Percentiles rank a stretch among this genome's conserved stretches.
These are phyloP conservation scores for Turnix velox DNA, from an alignment of 2,113 vertebrate genomes.

Conservation along the genomic window DNA sequence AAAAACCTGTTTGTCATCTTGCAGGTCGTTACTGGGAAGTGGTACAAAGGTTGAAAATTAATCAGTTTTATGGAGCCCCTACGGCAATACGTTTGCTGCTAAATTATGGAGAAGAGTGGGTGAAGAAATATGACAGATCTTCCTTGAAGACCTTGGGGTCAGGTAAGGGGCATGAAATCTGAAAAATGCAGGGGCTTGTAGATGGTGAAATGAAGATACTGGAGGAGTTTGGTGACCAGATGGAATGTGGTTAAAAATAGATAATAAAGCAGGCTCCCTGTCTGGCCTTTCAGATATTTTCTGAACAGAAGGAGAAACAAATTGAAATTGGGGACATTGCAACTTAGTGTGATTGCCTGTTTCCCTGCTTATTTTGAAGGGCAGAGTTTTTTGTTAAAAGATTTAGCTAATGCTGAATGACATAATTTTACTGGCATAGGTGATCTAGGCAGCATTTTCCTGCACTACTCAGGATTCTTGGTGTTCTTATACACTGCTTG, in stretches of 20 bases:
- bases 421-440: not conserved
- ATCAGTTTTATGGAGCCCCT: constrained; percentile 90
- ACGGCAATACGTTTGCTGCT: constrained; percentile 87
- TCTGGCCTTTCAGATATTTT: not conserved
- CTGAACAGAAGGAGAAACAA: not conserved
- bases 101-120: constrained; percentile 85
- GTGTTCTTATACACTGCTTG: not conserved
- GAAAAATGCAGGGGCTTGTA: not conserved
- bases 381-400: not conserved
- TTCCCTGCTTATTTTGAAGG: not conserved
- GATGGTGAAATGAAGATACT: not conserved
- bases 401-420: not conserved
- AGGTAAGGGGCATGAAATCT: constrained; percentile 67
- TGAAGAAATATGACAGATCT: constrained; percentile 89
- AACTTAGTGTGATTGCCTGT: not conserved
- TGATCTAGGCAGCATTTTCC: not conserved
- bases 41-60: constrained; percentile 85
- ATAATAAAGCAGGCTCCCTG: not conserved
- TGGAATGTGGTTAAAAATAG: not conserved
- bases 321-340: not conserved
- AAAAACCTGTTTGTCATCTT: not conserved
- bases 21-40: constrained; percentile 92
- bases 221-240: not conserved
- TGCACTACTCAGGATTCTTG: not conserved
- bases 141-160: constrained; percentile 86